Base-by-base conservation (phyloP, 2,888 invertebrate genomes). In the Drosophila antonietae region DNA sequence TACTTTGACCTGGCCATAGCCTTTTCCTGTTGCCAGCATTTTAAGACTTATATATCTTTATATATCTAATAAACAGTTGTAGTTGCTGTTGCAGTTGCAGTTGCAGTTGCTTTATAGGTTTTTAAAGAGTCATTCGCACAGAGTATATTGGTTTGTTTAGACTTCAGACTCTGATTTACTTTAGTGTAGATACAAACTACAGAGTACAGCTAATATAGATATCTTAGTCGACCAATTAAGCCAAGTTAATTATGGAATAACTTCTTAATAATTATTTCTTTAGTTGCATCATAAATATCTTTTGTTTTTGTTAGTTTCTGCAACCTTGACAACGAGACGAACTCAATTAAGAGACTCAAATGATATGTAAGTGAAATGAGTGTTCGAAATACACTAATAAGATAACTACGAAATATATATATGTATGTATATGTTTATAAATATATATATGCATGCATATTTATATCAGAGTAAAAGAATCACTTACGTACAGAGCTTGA, bases 1-100 rank as follows among this genome's bases (percentile, higher is more conserved):
- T 33, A 57, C 31, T 44, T 57, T 57, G 57, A 35, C 44, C 57
- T 57, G 33, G 33, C 15, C 20, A 15, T 44, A 14, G 57, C 57
- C 14, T 20, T 20, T 44, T 44, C 44, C 57, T 44, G 33, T 9
- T n/a, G 41, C 55, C 9, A 37, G 4, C 20, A 51, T 15, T 37
- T 53, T 15, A 35, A 37, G 23, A 37, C 35, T 37, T 41, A 41
- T 41, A 35, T 37, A 44, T 20, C 20, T 44, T 14, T 52, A 15
- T 52, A 20, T 8, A 37, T 15, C 14, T 37, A 53, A 53, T 37
- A 53, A 53, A 23, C 37, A 37, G 37, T 23, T 52, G 35, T 35
- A 8, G 20, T 9, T 18, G 8, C 33, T 8, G 33, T 33, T 39
- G 37, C 37, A 37, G 9, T 15, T 33, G 31, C 49, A 23, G 23